Evolutionary conservation across 37 sponge, comb jelly and placozoan species (phyloP), one percentile per base, ranked within the genome.

Genomic region (Tethya wilhelma): DNA sequence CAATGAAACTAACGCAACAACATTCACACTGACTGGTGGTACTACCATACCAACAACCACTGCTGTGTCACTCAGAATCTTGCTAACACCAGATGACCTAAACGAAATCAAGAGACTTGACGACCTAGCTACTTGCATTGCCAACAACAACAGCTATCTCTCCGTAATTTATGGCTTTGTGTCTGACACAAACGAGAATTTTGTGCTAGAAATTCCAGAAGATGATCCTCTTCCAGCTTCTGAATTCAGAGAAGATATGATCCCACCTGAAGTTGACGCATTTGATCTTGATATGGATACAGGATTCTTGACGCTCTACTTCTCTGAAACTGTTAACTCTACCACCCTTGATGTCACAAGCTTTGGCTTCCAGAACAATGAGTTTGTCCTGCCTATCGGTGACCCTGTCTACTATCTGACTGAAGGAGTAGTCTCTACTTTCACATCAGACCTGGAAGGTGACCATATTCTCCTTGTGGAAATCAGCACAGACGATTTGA

Each of bases 251-350:
- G 26, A 25, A 25, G 94, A 94, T 62, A 84, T 90, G 84, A 56
- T 66, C 20, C 79, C 90, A 44, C 94, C 94, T 34, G 26, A 29
- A 28, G 81, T 94, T 2, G 29, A 64, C 0, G 59, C 46, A 3
- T 86, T 74, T 62, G 56, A 75, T 46, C 83, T 94, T 14, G 83
- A 94, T 66, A 23, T 88, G 69, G 76, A 94, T 66, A 75, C 36
- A 42, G 95, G 95, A 23, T 5, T 75, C 28, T 69, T 94, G 28
- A 70, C 69, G 0, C 64, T 94, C 17, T 74, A 84, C 37, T 94
- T 94, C 79, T 80, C 83, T 28, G 95, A 94, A 45, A 88, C 91
- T 49, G 92, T 94, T 33, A 93, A 96, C 45, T 82, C 88, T 38
- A 67, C 81, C 22, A 84, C 93, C 6, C 80, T 96, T 4, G 69